Percentiles rank a stretch among this genome's conserved stretches.
Conservation (phyloP, 2,888 invertebrate species). For the Euspilapteryx auroguttella region DNA sequence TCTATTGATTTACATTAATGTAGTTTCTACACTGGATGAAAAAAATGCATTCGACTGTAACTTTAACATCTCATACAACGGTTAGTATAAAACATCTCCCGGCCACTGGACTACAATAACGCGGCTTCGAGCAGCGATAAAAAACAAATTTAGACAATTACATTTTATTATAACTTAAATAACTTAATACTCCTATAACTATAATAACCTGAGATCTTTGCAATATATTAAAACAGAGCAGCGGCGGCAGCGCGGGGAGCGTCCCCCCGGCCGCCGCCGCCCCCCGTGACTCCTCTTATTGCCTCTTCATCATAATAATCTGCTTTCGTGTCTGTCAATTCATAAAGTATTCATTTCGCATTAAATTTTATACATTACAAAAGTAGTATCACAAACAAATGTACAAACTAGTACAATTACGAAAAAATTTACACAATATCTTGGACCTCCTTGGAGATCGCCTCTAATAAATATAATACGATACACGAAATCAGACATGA, state of each 20-base stretch:
- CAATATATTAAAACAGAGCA: slow-evolving; percentile 17
- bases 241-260: slow-evolving; percentile 11
- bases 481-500: slow-evolving; percentile 41
- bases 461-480: slow-evolving; percentile 51
- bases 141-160: slow-evolving; percentile 55
- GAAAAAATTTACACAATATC: slow-evolving; percentile 45
- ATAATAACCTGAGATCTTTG: slow-evolving; percentile 57
- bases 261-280: slow-evolving; percentile 11
- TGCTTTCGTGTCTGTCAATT: slow-evolving; percentile 43
- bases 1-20: slow-evolving; percentile 52
- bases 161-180: slow-evolving; percentile 58
- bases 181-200: slow-evolving; percentile 61
- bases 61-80: slow-evolving; percentile 24
- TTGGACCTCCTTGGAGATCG: slow-evolving; percentile 30
- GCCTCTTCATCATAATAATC: slow-evolving; percentile 31
- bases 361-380: slow-evolving; percentile 57
- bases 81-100: slow-evolving; percentile 23
- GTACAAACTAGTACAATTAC: slow-evolving; percentile 59
- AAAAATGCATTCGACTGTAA: slow-evolving; percentile 39
- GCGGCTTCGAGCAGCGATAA: slow-evolving; percentile 30
- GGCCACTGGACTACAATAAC: slow-evolving; percentile 30
- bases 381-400: slow-evolving; percentile 64
- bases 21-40: slow-evolving; percentile 51
- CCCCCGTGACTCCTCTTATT: slow-evolving; percentile 18
- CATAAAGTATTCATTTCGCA: slow-evolving; percentile 50